Percentiles rank a stretch among this genome's conserved stretches.
These are phyloP conservation scores for Xiphias gladius DNA, from an alignment of 2,113 vertebrate species.

Conservation along the genomic window DNA sequence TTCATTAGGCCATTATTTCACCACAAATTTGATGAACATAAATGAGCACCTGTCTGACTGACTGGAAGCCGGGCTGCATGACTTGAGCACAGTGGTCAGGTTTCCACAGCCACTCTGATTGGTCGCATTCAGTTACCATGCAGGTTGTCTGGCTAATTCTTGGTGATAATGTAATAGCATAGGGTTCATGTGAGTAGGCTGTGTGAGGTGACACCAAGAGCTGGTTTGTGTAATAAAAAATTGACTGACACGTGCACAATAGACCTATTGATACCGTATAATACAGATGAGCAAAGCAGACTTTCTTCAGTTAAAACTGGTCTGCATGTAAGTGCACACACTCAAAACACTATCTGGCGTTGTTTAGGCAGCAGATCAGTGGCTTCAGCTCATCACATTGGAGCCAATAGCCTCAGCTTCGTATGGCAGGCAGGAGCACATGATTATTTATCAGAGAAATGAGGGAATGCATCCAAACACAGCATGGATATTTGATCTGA, in stretches of 20 bases:
- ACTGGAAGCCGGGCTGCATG: slow-evolving; percentile 27
- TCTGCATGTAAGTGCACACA: slow-evolving; percentile 3
- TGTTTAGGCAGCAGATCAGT: slow-evolving; percentile 42
- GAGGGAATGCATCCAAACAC: slow-evolving; percentile 56
- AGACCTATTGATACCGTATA: slow-evolving; percentile 1
- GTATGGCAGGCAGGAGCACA: slow-evolving; percentile 24
- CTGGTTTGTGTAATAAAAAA: slow-evolving; percentile 1
- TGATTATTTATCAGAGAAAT: slow-evolving; percentile 62
- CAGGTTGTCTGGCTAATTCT: slow-evolving; percentile 10
- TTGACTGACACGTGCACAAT: slow-evolving; percentile 15
- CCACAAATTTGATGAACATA: slow-evolving; percentile 38
- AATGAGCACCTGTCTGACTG: slow-evolving; percentile 56
- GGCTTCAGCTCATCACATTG: slow-evolving; percentile 25
- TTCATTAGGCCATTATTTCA: slow-evolving; percentile 43
- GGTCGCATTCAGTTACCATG: slow-evolving; percentile 45
- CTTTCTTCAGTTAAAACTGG: not conserved
- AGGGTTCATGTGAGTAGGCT: slow-evolving; percentile 4
- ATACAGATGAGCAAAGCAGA: not conserved
- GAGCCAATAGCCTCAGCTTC: slow-evolving; percentile 26
- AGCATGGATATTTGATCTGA: slow-evolving; percentile 65
- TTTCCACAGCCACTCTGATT: slow-evolving; percentile 32
- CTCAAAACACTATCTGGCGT: not conserved
- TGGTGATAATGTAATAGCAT: slow-evolving; percentile 19
- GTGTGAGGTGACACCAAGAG: slow-evolving; percentile 29
- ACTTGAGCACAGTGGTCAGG: slow-evolving; percentile 51